Evolutionary conservation across 2,113 vertebrate genomes (phyloP), one percentile per base, ranked within the genome.

Genomic region (Regulus satrapa): DNA sequence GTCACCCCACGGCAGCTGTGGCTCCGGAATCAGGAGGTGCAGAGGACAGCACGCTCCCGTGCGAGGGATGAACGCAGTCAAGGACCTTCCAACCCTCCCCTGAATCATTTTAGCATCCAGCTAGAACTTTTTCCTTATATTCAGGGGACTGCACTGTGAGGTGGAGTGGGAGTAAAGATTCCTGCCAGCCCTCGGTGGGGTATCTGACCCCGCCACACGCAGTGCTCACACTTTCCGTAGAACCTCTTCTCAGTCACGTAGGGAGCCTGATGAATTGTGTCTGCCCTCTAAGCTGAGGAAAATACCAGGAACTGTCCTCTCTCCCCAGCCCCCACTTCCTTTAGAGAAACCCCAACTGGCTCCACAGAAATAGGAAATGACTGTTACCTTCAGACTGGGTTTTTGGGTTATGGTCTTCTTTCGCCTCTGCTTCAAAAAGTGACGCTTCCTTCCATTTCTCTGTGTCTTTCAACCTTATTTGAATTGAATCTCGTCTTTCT

Each of bases 241-340:
- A 34, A 1, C n/a, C 59, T 48, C 41, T 66, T 48, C 79, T 84
- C 46, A 29, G 67, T 80, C 82, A 84, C 4, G 1, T 41, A 85
- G 55, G 67, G 84, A 94, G 75, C 34, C 40, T 46, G 38, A n/a
- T 63, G 43, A 77, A 34, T 93, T 45, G 49, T 73, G 36, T 76
- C 67, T 86, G 67, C 92, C 85, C 85, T 95, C 93, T 93, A 90
- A 71, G 86, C 92, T 31, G 72, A 94, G 94, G 94, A 94, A 94
- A 93, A 95, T 90, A 94, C 94, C 75, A 84, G 90, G 72, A 96
- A 93, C 90, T 74, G 74, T 89, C 87, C 49, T 91, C 45, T 76
- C 38, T 90, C 88, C 34, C 85, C 75, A 90, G 19, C 72, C 54
- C 69, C 66, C 3, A 51, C 54, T 89, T 95, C 92, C 88, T 88